These are phyloP conservation scores for Platalea minor DNA, from an alignment of 2,797 vertebrate genomes.

Conservation along the genomic window DNA sequence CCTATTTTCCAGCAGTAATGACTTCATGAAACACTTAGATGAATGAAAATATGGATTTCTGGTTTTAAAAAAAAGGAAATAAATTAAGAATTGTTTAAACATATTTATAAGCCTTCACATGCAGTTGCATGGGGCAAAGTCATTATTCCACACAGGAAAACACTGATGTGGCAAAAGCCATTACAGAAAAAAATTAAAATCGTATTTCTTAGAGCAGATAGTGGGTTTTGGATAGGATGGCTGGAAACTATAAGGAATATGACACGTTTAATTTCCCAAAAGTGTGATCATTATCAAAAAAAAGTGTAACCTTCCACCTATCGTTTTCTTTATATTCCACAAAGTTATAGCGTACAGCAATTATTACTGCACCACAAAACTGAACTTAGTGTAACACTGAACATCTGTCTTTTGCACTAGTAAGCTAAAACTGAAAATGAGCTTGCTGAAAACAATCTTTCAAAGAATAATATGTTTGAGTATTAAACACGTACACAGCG, in stretches of 20 bases:
- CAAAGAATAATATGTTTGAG: background rate
- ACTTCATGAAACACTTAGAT: background rate
- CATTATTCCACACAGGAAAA: conserved; percentile 4
- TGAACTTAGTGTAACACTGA: background rate
- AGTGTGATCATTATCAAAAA: conserved; percentile 4
- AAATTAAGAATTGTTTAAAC: background rate
- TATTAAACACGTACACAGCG: background rate
- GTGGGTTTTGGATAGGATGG: background rate
- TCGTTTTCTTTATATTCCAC: background rate
- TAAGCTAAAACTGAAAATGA: background rate
- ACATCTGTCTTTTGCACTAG: background rate
- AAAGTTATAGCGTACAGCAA: background rate
- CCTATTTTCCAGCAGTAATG: background rate
- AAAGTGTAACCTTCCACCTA: background rate
- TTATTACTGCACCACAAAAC: conserved; percentile 14
- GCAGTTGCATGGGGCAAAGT: background rate
- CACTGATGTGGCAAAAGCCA: background rate
- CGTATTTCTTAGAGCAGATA: conserved; percentile 30
- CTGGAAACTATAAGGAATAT: background rate
- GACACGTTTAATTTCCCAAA: conserved; percentile 42
- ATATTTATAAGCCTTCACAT: background rate
- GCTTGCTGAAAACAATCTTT: background rate
- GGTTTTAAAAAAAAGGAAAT: background rate
- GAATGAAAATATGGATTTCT: background rate
- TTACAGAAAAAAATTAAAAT: conserved; percentile 32